phyloP scores from a whole-genome alignment of 2,797 vertebrate genomes.

The Pogonophryne albipinna region DNA sequence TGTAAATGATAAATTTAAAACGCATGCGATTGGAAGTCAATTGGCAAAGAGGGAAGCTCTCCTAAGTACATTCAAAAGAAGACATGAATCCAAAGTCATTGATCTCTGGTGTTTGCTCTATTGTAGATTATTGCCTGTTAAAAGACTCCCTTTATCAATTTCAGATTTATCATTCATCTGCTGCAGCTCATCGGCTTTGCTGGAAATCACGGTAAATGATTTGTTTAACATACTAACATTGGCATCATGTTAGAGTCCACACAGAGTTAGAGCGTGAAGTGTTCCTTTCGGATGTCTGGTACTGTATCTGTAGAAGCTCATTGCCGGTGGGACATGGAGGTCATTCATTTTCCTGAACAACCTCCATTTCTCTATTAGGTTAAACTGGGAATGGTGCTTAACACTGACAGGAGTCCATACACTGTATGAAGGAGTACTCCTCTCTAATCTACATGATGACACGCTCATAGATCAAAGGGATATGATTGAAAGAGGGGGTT shows the following conservation, averaged over 20 bases:
- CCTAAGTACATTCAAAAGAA: neutral
- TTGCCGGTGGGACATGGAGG: constrained; percentile 25
- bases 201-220: neutral
- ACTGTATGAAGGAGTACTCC: constrained; percentile 34
- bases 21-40: neutral
- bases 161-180: neutral
- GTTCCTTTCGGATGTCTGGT: neutral
- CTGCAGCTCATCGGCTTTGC: neutral
- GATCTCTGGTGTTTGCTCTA: neutral
- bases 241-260: neutral
- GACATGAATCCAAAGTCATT: neutral
- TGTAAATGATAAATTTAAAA: neutral
- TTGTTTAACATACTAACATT: neutral
- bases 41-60: neutral
- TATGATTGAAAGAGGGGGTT: constrained; percentile 38
- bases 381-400: constrained; percentile 38
- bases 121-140: neutral
- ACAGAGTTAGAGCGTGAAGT: neutral
- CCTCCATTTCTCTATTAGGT: constrained; percentile 41
- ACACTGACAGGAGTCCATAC: constrained; percentile 49
- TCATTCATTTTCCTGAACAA: constrained; percentile 36
- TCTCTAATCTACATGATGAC: constrained; percentile 64
- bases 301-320: neutral
- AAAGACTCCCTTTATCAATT: neutral
- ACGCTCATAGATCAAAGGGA: constrained; percentile 44